Evolutionary conservation across 2,113 vertebrate species (phyloP), one percentile per base, ranked within the genome.

Genomic region (Pseudonaja textilis): DNA sequence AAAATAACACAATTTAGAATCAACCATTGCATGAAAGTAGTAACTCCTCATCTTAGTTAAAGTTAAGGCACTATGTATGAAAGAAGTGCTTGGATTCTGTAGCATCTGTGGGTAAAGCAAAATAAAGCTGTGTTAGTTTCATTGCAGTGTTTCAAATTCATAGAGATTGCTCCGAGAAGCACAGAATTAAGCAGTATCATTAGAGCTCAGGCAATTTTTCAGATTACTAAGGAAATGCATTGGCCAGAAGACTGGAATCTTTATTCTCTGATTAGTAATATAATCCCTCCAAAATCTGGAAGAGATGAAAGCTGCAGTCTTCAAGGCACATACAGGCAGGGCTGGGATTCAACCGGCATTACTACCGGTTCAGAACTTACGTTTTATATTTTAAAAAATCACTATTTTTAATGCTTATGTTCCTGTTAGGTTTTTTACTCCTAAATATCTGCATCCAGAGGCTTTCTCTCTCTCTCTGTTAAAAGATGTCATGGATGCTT

Each of bases 121-220:
- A 61, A 90, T 86, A 93, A 87, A 92, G 91, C 42, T n/a, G 8
- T 61, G 74, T 93, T 45, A 52, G 42, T 89, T 93, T 86, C 59
- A 85, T 89, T 85, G 54, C 18, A 29, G 3, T 57, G 59, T 86
- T 45, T 0, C 59, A 34, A 20, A 26, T 92, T 92, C 93, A 96
- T 94, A 96, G 92, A 95, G 95, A 93, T 96, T 86, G 95, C 94
- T 91, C 56, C 93, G 91, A 94, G 89, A 93, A 61, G 56, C 94
- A 91, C 39, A 39, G 69, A 96, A 94, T 56, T 91, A 74, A 94
- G 91, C 87, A 1, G 54, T 11, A 34, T 57, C 39, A 52, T 59
- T 3, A 1, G 4, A 95, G 94, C 96, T 93, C 93, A 93, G 85
- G n/a, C 39, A 57, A 91, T 95, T 91, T 95, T 96, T 95, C 91